Conservation (phyloP, 2,797 vertebrate species). For the Podarcis lilfordi region DNA sequence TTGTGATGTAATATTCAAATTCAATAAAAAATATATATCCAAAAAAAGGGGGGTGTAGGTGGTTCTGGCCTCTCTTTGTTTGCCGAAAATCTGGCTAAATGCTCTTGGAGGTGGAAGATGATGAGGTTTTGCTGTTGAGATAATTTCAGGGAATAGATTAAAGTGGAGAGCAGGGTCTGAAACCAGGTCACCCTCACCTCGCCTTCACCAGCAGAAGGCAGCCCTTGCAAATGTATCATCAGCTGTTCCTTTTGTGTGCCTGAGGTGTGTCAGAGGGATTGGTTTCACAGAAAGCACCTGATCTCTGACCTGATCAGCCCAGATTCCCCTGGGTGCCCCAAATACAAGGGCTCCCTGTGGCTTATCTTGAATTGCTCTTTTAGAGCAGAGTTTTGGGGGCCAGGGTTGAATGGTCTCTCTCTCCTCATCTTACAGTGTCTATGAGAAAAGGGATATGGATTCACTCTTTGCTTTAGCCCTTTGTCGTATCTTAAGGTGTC, state of each 20-base stretch:
- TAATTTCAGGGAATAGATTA: slow-evolving; percentile 13
- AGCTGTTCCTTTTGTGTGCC: neutral
- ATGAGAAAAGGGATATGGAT: neutral
- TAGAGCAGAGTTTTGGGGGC: neutral
- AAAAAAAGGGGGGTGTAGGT: too few species aligned
- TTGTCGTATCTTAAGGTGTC: neutral
- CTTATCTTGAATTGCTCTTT: neutral
- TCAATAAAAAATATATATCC: too few species aligned
- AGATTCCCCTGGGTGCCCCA: neutral
- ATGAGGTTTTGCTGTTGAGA: neutral
- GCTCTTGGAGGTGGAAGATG: neutral
- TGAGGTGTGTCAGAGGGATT: neutral
- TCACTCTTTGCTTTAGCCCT: neutral
- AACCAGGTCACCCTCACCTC: neutral
- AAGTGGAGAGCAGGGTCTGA: neutral
- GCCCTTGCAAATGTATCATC: neutral
- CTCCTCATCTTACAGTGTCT: too few species aligned
- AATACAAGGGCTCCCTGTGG: neutral
- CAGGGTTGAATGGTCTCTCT: too few species aligned
- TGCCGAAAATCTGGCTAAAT: neutral
- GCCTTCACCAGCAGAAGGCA: neutral
- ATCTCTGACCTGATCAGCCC: too few species aligned
- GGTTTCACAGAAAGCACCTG: neutral
- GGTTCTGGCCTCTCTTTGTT: neutral
- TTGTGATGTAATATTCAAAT: too few species aligned